Conservation (phyloP, 2,113 vertebrate species). For the Corydoras sp. region DNA sequence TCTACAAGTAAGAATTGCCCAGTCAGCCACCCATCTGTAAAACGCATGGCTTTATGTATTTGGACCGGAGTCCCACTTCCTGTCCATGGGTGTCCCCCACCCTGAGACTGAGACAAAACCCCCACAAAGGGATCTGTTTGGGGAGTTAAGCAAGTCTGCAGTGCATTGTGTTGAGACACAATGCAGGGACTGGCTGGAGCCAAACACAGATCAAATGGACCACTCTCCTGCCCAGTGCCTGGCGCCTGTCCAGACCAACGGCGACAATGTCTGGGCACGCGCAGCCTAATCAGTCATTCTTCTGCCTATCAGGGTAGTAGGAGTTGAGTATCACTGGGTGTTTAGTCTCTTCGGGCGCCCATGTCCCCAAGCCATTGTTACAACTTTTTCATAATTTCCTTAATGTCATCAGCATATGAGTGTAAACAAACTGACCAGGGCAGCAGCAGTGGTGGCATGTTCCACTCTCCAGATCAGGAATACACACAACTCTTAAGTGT, state of each 20-base stretch:
- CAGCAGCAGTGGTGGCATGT: background rate
- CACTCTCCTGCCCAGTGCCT: constrained; percentile 61
- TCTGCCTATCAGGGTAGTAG: constrained; percentile 15
- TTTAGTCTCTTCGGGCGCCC: constrained; percentile 33
- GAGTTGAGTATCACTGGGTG: constrained; percentile 25
- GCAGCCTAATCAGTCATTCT: constrained; percentile 45
- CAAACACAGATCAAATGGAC: constrained; percentile 66
- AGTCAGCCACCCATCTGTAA: no score
- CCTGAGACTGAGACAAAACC: constrained; percentile 64
- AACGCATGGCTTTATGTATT: no score
- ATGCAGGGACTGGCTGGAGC: constrained; percentile 76
- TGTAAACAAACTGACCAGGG: constrained; percentile 15
- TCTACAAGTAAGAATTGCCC: no score
- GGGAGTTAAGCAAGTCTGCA: constrained; percentile 68
- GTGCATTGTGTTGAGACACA: constrained; percentile 75
- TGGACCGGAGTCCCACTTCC: constrained; percentile 60
- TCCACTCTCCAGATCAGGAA: background rate
- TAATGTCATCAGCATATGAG: constrained; percentile 20
- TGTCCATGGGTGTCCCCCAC: constrained; percentile 69
- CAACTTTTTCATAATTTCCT: constrained; percentile 25
- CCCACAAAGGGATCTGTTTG: constrained; percentile 69
- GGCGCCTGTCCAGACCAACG: constrained; percentile 56
- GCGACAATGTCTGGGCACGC: constrained; percentile 58
- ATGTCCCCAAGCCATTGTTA: constrained; percentile 24
- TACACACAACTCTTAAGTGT: no score